These are phyloP conservation scores for Leptosomus discolor DNA, from an alignment of 2,113 vertebrate genomes.

Conservation along the genomic window DNA sequence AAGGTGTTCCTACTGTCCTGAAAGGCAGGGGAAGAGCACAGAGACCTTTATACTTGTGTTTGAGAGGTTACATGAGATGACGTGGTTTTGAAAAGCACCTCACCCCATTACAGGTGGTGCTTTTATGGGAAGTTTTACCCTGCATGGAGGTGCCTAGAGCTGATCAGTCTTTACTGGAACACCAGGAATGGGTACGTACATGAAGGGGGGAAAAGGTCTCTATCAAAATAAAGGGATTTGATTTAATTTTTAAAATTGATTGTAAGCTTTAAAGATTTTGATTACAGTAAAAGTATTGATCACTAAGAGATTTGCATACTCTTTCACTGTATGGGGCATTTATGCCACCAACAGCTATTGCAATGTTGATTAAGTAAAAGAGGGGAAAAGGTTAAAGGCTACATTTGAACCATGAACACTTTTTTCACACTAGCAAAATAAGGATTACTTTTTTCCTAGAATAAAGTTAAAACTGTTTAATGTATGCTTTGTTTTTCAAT, in stretches of 20 bases:
- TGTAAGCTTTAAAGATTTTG: conserved; percentile 19
- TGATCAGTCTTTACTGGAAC: conserved; percentile 33
- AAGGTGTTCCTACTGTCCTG: not conserved
- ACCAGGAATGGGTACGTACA: not conserved
- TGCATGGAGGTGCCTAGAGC: not conserved
- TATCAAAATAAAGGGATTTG: conserved; percentile 40
- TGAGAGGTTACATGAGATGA: not conserved
- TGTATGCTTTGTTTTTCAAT: not conserved
- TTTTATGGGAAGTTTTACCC: not conserved
- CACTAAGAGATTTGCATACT: conserved; percentile 2
- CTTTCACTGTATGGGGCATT: not conserved
- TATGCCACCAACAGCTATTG: not conserved
- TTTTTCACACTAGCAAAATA: not conserved
- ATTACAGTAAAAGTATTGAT: conserved; percentile 62
- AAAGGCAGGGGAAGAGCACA: not conserved
- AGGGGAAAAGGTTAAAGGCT: not conserved
- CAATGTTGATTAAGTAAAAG: not conserved
- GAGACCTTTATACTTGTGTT: not conserved
- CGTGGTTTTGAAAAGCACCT: not conserved
- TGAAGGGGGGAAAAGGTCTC: not conserved
- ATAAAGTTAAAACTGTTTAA: not conserved
- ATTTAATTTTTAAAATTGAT: conserved; percentile 51
- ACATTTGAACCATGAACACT: not conserved
- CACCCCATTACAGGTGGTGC: not conserved
- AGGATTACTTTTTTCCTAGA: not conserved